These are phyloP conservation scores for Ptiloglossa arizonensis DNA, from an alignment of 1,140 invertebrate genomes.

Conservation along the genomic window DNA sequence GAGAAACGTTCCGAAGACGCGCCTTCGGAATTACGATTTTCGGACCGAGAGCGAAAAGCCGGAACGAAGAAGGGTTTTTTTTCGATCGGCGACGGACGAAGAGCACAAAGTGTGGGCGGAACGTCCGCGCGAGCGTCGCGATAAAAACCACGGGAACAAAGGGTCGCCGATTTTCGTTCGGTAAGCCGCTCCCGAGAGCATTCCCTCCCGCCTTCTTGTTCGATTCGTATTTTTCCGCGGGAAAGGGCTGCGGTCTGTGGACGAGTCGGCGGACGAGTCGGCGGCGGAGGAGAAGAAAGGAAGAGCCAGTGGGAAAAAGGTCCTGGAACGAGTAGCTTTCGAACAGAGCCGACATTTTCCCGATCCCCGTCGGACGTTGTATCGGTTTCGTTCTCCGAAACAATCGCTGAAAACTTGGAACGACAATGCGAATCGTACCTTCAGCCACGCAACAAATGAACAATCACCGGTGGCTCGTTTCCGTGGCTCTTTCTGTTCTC, in stretches of 20 bases:
- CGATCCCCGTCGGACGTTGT: constrained; percentile 31
- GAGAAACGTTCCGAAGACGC: neutral
- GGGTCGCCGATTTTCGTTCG: constrained; percentile 23
- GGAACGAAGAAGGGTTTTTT: too few relatives aligned
- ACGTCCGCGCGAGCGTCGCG: constrained; percentile 12
- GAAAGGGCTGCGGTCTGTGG: too few relatives aligned
- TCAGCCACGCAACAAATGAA: constrained; percentile 22
- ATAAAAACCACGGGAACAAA: constrained; percentile 25
- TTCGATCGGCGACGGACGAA: neutral
- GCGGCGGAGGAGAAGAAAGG: neutral
- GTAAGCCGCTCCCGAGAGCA: neutral
- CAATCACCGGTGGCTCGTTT: constrained; percentile 29
- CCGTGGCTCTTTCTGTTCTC: constrained; percentile 18
- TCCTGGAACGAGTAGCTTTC: neutral
- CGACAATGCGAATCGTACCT: constrained; percentile 33
- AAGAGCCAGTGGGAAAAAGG: neutral
- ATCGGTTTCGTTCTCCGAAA: constrained; percentile 44
- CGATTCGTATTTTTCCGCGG: constrained; percentile 17
- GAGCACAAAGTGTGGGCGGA: neutral
- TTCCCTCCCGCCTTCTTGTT: neutral
- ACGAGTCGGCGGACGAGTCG: neutral
- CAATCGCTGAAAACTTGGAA: constrained; percentile 48
- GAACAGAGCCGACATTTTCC: constrained; percentile 32
- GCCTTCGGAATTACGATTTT: too few relatives aligned
- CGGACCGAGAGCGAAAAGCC: too few relatives aligned